phyloP scores from a whole-genome alignment of 2,797 vertebrate genomes.

The Gymnothorax reevesii region DNA sequence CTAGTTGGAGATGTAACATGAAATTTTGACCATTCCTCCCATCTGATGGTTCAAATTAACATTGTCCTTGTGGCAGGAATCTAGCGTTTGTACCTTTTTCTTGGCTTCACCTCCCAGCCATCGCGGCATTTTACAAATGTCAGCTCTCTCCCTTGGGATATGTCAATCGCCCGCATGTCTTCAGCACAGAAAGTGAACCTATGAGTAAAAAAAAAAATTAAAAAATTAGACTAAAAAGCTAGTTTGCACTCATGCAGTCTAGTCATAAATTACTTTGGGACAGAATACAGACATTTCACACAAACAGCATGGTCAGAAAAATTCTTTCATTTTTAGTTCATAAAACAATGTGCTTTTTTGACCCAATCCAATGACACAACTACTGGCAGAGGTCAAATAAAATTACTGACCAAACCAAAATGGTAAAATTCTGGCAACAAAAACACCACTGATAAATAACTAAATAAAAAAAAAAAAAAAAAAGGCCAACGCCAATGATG shows the following conservation, averaged over 20 bases:
- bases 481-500: no score
- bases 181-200: slow-evolving; percentile 88
- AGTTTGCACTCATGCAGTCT: not conserved
- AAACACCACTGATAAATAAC: no score
- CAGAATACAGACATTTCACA: not conserved
- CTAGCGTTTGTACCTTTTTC: slow-evolving; percentile 73
- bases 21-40: not conserved
- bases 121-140: slow-evolving; percentile 85
- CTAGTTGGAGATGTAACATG: not conserved
- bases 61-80: not conserved
- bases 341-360: no score
- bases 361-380: not conserved
- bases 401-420: not conserved
- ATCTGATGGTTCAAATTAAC: not conserved
- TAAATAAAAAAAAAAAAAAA: no score
- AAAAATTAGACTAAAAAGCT: not conserved
- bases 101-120: slow-evolving; percentile 83
- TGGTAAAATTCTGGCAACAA: not conserved
- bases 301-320: not conserved
- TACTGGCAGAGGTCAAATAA: not conserved
- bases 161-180: slow-evolving; percentile 70
- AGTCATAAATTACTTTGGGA: not conserved
- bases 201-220: slow-evolving; percentile 33
- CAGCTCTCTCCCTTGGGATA: slow-evolving; percentile 81
- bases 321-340: not conserved